phyloP scores from a whole-genome alignment of 1,140 invertebrate species.

The Drosophila kurseongensis region DNA sequence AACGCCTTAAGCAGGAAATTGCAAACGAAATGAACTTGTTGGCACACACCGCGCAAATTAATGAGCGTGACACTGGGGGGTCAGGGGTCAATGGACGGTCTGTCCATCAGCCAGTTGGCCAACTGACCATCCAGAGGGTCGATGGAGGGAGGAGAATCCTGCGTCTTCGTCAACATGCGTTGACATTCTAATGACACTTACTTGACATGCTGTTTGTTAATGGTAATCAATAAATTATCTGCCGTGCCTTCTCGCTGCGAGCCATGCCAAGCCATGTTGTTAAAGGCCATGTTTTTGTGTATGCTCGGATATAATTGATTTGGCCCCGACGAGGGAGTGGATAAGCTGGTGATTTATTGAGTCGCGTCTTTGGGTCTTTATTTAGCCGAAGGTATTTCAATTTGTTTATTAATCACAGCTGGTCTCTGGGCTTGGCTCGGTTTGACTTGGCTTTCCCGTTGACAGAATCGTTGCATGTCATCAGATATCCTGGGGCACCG shows the following conservation, averaged over 20 bases:
- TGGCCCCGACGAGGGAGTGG: constrained; percentile 41
- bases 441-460: constrained; percentile 40
- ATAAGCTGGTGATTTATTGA: constrained; percentile 62
- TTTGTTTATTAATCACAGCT: constrained; percentile 64
- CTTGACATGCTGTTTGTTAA: constrained; percentile 73
- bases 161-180: constrained; percentile 57
- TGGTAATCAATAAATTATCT: constrained; percentile 75
- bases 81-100: neutral
- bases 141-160: neutral
- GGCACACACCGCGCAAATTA: constrained; percentile 66
- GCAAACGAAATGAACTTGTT: constrained; percentile 73
- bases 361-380: constrained; percentile 49
- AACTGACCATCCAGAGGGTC: neutral
- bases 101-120: constrained; percentile 39
- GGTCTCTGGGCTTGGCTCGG: constrained; percentile 10
- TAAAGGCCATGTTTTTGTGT: constrained; percentile 60
- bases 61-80: constrained; percentile 53
- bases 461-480: constrained; percentile 57
- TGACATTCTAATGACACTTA: constrained; percentile 75
- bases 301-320: constrained; percentile 63
- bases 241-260: constrained; percentile 13
- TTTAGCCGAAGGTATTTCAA: constrained; percentile 52
- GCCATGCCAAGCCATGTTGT: constrained; percentile 7
- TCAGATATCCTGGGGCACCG: constrained; percentile 17
- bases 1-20: constrained; percentile 58